Evolutionary conservation across 2,113 vertebrate species (phyloP), one percentile per base, ranked within the genome.

Genomic region (cat (Felis catus)): DNA sequence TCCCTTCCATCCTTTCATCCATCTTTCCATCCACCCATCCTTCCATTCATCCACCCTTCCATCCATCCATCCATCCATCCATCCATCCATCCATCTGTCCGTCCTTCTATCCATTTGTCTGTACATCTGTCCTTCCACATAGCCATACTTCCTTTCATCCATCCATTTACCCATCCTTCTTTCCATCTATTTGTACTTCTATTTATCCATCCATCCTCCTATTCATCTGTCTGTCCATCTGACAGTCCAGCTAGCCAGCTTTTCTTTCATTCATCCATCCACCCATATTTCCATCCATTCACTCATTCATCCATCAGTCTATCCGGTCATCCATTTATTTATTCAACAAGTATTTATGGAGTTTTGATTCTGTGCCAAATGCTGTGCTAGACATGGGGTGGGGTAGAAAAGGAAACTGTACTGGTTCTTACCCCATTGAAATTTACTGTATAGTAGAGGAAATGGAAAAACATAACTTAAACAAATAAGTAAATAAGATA

Each of bases 201-300:
- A 11, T 58, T 58, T 58, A 61, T 48, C 74, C 29, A 36, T 78
- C 14, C 3, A 36, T n/a, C 29, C 33, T 15, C 36, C 55, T 4
- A 2, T 9, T 73, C n/a, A 13, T 19, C 31, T 5, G 14, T 6
- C 63, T 8, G 4, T 12, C 39, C 4, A 8, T 10, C 25, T 27
- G 25, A n/a, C 19, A 5, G 0, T 33, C 25, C 33, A 2, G 3
- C 39, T 7, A 21, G 2, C 33, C 45, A 4, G 1, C 11, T 2
- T 4, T 23, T 45, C 13, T 19, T 2, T 19, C 79, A 45, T 5
- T 74, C 19, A 8, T 3, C 13, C 39, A 16, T 61, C 8, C 33
- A 10, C 58, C 58, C 58, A 23, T 61, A 23, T 61, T 9, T 25
- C 14, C 45, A 55, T 16, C 33, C 65, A 39, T 25, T 36, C 51